Base-by-base conservation (phyloP, 2,113 vertebrate species). In the Triplophysa tibetana region DNA sequence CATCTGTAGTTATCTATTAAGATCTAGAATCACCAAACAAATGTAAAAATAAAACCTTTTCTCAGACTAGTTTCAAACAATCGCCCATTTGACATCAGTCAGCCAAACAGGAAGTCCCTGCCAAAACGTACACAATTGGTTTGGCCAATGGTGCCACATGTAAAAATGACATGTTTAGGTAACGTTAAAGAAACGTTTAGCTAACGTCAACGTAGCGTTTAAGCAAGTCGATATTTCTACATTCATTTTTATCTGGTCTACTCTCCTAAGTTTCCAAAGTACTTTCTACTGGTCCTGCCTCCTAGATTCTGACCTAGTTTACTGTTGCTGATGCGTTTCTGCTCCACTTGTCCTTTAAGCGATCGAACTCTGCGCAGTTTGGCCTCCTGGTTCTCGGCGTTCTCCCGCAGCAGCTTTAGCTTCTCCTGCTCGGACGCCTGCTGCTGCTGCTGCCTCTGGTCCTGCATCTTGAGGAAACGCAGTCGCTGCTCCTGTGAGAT, bases 341-440 rank as follows among this genome's bases (percentile, higher is more conserved):
- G 94, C 33, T 98, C 97, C 90, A 98, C 96, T 0, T 95, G 96
- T 81, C 95, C 95, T 88, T 95, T 95, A 3, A 98, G 89, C 0
- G 95, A 95, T 69, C 96, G 92, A 45, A 99, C 96, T 86, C 95
- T 95, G 24, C 93, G 90, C 12, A 99, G 92, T 78, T 97, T 98
- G 65, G 95, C 94, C 87, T 99, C 97, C 89, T 98, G 97, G 87
- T 90, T 96, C 81, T 95, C 94, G 0, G 95, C 95, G 75, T 97
- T 95, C 72, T 98, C 97, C 58, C 91, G 88, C 12, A 99, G 91
- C 81, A 92, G 87, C 74, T 88, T 94, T 8, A 98, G 93, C 8
- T 94, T 95, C 78, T 98, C 95, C 89, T 96, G 94, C 0, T 97
- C 96, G 0, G 92, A 92, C 19, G 85, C 83, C 82, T 90, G 95